These are phyloP conservation scores for Ianthella basta DNA, from an alignment of 37 sponge, comb jelly and placozoan species.

Conservation along the genomic window DNA sequence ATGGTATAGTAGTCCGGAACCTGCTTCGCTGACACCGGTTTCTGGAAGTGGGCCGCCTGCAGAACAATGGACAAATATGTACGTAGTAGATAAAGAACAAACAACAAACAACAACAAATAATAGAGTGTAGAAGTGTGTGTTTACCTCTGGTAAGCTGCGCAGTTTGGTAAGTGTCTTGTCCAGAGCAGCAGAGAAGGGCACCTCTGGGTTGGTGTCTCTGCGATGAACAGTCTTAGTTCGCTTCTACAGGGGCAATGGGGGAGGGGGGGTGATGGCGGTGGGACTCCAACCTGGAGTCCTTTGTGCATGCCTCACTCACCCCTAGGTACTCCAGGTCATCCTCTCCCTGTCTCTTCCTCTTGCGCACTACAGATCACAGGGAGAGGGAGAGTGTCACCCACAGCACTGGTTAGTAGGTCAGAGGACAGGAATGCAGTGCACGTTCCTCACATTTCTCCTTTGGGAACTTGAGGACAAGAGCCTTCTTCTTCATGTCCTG, in stretches of 20 bases:
- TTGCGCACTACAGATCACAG: conserved; percentile 29
- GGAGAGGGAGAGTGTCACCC: neutral
- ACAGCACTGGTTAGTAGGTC: neutral
- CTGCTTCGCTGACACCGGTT: conserved; percentile 86
- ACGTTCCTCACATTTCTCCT: conserved; percentile 40
- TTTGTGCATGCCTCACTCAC: neutral
- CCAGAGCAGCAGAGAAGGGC: conserved; percentile 69
- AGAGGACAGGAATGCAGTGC: neutral
- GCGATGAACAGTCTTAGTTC: conserved; percentile 63
- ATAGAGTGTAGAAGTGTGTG: neutral
- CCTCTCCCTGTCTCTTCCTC: conserved; percentile 57
- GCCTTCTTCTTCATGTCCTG: conserved; percentile 75
- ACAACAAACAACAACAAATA: neutral
- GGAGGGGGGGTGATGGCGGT: neutral
- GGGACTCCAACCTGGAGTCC: neutral
- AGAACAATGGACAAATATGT: neutral
- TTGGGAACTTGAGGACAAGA: conserved; percentile 79
- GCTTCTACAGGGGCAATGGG: conserved; percentile 15
- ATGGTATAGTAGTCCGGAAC: conserved; percentile 95
- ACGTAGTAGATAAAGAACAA: neutral
- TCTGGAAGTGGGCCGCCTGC: conserved; percentile 84
- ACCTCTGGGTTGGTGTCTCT: conserved; percentile 80
- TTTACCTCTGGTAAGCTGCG: conserved; percentile 72
- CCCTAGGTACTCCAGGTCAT: conserved; percentile 87
- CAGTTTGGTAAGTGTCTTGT: conserved; percentile 66